Evolutionary conservation across 2,888 invertebrate species (phyloP).

Genomic region (Ennomos fuscantarius): DNA sequence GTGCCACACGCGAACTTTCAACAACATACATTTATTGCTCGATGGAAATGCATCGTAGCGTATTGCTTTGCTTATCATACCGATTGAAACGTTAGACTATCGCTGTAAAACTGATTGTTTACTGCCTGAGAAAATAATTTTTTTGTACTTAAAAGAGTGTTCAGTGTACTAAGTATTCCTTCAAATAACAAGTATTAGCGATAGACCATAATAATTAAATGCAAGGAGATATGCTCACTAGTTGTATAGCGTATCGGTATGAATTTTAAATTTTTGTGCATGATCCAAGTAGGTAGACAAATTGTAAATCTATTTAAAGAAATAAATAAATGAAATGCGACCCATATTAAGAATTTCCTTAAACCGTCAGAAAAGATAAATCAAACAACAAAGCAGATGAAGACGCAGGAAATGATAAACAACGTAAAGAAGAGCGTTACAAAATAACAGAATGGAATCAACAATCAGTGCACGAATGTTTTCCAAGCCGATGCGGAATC

Average conservation of each 20-base stretch:
- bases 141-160: too few relatives aligned
- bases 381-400: constrained; percentile 12
- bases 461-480: constrained; percentile 25
- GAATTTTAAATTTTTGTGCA: too few relatives aligned
- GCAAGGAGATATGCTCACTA: too few relatives aligned
- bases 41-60: constrained; percentile 41
- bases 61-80: constrained; percentile 34
- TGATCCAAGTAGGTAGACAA: too few relatives aligned
- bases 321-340: too few relatives aligned
- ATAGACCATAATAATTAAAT: too few relatives aligned
- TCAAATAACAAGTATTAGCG: too few relatives aligned
- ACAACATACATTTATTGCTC: constrained; percentile 27
- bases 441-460: constrained; percentile 29
- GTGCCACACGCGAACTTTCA: constrained; percentile 61
- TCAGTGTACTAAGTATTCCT: too few relatives aligned
- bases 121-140: constrained; percentile 3
- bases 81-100: constrained; percentile 18
- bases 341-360: background rate
- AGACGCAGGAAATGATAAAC: constrained; percentile 37
- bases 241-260: too few relatives aligned
- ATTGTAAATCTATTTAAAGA: too few relatives aligned
- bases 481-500: constrained; percentile 33
- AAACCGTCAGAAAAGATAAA: background rate
- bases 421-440: constrained; percentile 30
- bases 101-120: constrained; percentile 20